Evolutionary conservation across 2,797 vertebrate genomes (phyloP).

Genomic region (Melanotaenia pygmaea): DNA sequence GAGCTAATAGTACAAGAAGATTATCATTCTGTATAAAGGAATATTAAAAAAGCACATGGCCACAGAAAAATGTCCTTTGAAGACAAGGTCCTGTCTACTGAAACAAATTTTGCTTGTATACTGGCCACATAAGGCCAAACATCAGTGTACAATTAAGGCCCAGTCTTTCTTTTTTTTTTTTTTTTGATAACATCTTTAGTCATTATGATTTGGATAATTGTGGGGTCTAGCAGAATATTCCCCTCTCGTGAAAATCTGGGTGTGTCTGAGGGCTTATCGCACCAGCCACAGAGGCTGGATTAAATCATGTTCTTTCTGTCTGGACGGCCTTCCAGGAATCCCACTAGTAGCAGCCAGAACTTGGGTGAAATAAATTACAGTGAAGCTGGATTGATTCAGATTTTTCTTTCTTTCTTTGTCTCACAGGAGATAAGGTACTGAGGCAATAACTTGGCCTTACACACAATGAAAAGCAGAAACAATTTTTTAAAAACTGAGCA

Average conservation of each 20-base stretch:
- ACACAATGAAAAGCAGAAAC: constrained; percentile 47
- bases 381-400: constrained; percentile 62
- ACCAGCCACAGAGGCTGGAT: constrained; percentile 68
- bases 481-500: constrained; percentile 51
- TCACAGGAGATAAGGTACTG: constrained; percentile 47
- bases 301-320: constrained; percentile 73
- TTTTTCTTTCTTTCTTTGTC: constrained; percentile 29
- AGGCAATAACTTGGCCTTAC: constrained; percentile 55
- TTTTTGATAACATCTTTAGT: constrained; percentile 78
- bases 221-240: constrained; percentile 76
- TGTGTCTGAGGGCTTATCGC: constrained; percentile 74
- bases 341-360: constrained; percentile 70
- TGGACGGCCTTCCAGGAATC: constrained; percentile 72
- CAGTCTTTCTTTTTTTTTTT: constrained; percentile 56
- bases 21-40: constrained; percentile 25
- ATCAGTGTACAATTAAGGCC: constrained; percentile 81
- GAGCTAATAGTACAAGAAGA: constrained; percentile 40
- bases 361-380: constrained; percentile 71
- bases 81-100: constrained; percentile 48
- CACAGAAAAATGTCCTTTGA: constrained; percentile 48
- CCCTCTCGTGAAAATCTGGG: constrained; percentile 79
- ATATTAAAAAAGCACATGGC: constrained; percentile 53
- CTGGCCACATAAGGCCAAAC: constrained; percentile 71
- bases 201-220: constrained; percentile 80
- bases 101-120: constrained; percentile 61